phyloP scores from a whole-genome alignment of 2,888 invertebrate genomes.

The Choristoneura rosaceana region DNA sequence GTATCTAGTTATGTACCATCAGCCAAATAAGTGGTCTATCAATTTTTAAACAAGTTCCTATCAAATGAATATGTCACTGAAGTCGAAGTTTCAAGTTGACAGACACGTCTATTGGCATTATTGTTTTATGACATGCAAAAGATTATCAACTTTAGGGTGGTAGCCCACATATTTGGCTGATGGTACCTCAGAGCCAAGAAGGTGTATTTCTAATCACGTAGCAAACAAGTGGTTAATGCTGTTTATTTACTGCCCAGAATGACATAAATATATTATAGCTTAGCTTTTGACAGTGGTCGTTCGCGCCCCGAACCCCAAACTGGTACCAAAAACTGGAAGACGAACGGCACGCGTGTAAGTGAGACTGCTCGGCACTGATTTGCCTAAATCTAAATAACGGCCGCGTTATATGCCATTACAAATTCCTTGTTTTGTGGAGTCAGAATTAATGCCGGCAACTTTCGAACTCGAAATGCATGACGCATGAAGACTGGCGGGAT shows the following conservation, averaged over 20 bases:
- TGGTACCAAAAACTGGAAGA: constrained; percentile 72
- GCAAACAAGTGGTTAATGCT: neutral
- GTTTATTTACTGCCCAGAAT: neutral
- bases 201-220: neutral
- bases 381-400: constrained; percentile 83
- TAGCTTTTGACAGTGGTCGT: constrained; percentile 36
- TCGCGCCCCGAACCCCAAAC: constrained; percentile 41
- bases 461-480: constrained; percentile 40
- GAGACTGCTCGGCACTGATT: constrained; percentile 72
- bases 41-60: no score
- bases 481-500: neutral
- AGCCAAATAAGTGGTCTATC: no score
- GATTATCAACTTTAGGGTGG: no score
- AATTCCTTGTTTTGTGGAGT: constrained; percentile 73
- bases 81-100: no score
- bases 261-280: constrained; percentile 9
- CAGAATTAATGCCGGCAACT: constrained; percentile 62
- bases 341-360: constrained; percentile 76
- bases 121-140: no score
- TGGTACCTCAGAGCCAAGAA: no score
- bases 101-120: no score
- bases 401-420: constrained; percentile 72
- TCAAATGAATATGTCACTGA: no score
- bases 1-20: no score
- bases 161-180: no score